Base-by-base conservation (phyloP, 2,113 vertebrate species). In the western clawed frog (Xenopus tropicalis) region DNA sequence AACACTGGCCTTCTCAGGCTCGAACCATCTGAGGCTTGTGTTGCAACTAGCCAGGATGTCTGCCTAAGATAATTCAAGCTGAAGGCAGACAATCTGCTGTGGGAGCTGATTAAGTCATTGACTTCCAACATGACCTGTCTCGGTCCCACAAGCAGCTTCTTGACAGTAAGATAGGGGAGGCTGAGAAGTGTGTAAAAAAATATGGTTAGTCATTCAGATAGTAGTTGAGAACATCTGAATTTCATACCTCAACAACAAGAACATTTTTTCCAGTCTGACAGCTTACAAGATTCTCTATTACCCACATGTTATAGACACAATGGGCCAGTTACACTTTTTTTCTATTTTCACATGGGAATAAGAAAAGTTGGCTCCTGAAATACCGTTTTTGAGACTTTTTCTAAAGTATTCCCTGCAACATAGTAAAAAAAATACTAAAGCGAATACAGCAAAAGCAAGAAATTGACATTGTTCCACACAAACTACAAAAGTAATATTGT, bases 1-100 rank as follows among this genome's bases (percentile, higher is more conserved):
- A 82, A 82, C 78, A 79, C 24, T 16, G 84, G 85, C 81, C 86
- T 84, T 84, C 81, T 79, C 79, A 78, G 83, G 78, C 84, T 82
- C 24, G 79, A 85, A 82, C 71, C 85, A 85, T 83, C 78, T 75
- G 81, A 88, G 84, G 78, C 86, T 83, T 85, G 82, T 83, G 56
- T 68, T 87, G 86, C 84, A 87, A 81, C 85, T 78, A 86, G 86
- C 84, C 88, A 88, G 89, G 86, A 89, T 90, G 88, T 92, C 87
- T 91, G 87, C 81, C 83, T 77, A 82, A 89, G 90, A 91, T 90
- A 90, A 90, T 85, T 89, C 83, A 84, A 84, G 84, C 83, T 82
- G 72, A 88, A 85, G 83, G 82, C 81, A 85, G 85, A 82, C 69
- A 80, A 80, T 88, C 82, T 85, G 80, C 82, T 81, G 77, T 67